Percentiles rank a stretch among this genome's conserved stretches.
Conservation (phyloP, 2,888 invertebrate species). For the Pegoplata infirma region DNA sequence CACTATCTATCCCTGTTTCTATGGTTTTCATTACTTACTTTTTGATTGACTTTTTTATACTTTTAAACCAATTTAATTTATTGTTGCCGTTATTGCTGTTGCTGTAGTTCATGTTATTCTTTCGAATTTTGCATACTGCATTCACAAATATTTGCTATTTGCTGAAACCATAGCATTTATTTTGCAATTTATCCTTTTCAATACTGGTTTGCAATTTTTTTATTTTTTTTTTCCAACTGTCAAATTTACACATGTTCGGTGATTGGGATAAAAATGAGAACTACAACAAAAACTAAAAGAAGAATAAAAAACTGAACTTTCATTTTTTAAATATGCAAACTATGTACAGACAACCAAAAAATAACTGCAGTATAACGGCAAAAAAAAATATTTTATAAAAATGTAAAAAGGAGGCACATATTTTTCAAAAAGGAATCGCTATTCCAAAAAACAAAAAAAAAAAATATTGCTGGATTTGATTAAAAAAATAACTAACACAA, state of each 20-base stretch:
- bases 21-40: background rate
- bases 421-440: background rate
- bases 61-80: background rate
- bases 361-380: background rate
- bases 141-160: constrained; percentile 41
- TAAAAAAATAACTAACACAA: background rate
- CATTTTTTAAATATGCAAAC: background rate
- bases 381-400: background rate
- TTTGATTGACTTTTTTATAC: background rate
- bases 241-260: constrained; percentile 60
- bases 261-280: constrained; percentile 44
- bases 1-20: too few species aligned
- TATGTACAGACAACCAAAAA: background rate
- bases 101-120: background rate
- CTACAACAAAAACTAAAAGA: background rate
- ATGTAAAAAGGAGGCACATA: background rate
- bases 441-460: too few species aligned
- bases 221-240: constrained; percentile 59
- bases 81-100: background rate
- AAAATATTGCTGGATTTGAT: background rate
- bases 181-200: constrained; percentile 51
- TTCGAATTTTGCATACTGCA: constrained; percentile 15
- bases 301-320: background rate
- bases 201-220: constrained; percentile 43
- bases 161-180: constrained; percentile 51